Conservation (phyloP, 2,113 vertebrate genomes). For the Pithys albifrons region DNA sequence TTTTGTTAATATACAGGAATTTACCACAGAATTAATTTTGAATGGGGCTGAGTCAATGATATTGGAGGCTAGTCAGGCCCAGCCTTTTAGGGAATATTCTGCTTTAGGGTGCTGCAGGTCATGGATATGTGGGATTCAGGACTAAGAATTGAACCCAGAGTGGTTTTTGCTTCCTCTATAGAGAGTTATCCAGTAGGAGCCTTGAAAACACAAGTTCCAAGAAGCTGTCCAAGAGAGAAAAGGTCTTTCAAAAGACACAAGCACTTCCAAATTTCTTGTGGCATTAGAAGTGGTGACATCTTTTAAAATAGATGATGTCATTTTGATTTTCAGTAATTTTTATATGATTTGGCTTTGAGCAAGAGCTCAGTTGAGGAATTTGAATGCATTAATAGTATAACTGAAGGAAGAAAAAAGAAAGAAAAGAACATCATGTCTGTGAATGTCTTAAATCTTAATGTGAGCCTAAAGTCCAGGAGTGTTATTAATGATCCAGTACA, state of each 20-base stretch:
- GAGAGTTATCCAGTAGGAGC: background rate
- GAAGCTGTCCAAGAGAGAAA: background rate
- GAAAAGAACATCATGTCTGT: background rate
- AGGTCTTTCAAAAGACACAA: background rate
- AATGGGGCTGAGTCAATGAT: rapidly evolving
- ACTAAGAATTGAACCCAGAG: background rate
- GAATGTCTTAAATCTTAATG: background rate
- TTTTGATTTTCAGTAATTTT: background rate
- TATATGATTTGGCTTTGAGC: background rate
- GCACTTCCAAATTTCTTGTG: background rate
- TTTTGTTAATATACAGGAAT: background rate
- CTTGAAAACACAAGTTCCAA: background rate
- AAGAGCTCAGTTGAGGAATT: background rate
- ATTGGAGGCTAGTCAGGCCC: background rate
- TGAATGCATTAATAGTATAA: background rate
- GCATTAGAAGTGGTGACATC: background rate
- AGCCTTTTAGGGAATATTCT: background rate
- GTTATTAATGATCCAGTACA: background rate
- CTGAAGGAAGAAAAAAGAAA: background rate
- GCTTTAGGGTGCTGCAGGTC: background rate
- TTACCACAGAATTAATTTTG: background rate
- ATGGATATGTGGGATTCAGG: background rate
- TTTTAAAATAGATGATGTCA: background rate
- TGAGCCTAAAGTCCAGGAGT: background rate
- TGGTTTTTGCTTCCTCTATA: background rate